A percentile compares a stretch with the other conserved stretches of the same genome.
Evolutionary conservation across 2,797 vertebrate genomes (phyloP).

Genomic region (Diglossa cyanea): DNA sequence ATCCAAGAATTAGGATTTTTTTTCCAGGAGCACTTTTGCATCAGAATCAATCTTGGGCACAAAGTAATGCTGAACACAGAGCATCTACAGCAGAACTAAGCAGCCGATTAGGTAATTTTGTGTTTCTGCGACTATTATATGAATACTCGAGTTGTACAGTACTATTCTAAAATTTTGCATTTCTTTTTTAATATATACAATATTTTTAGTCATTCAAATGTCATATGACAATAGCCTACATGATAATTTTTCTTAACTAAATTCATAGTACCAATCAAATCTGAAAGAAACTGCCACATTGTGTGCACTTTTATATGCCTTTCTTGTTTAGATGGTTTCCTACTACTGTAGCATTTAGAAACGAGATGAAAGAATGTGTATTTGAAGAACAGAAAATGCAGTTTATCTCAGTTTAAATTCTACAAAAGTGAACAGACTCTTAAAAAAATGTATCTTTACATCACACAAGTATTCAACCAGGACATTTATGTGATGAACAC

Average conservation of each 20-base stretch:
- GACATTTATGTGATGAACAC: neutral
- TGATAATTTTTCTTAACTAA: neutral
- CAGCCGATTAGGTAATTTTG: neutral
- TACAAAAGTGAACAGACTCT: neutral
- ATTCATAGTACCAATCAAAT: neutral
- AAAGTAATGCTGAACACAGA: neutral
- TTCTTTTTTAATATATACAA: neutral
- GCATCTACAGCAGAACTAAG: neutral
- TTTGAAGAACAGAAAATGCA: neutral
- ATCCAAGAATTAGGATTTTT: neutral
- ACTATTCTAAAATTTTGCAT: neutral
- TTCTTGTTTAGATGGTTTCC: neutral
- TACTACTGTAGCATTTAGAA: neutral
- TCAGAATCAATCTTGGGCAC: neutral
- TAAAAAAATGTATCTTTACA: neutral
- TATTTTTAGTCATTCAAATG: neutral
- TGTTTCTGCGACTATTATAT: neutral
- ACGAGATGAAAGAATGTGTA: neutral
- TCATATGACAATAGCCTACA: neutral
- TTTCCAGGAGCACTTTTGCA: neutral
- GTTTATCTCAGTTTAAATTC: neutral
- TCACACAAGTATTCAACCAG: neutral
- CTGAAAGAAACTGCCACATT: neutral
- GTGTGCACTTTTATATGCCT: neutral
- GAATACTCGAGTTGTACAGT: neutral